phyloP scores from a whole-genome alignment of 2,888 invertebrate species.

The Trichogramma evanescens region DNA sequence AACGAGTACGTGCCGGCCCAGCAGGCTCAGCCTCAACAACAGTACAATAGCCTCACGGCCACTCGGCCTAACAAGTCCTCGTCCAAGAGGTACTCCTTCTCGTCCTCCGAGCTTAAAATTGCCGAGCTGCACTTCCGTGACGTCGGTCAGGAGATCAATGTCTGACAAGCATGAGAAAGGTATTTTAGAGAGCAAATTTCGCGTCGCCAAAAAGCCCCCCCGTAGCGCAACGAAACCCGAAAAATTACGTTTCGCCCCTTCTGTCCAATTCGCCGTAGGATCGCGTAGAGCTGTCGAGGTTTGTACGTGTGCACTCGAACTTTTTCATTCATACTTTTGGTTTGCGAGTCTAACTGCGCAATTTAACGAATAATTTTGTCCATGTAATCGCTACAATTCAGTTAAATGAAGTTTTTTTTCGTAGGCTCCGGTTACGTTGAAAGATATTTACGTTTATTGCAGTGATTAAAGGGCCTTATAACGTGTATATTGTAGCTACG shows the following conservation, averaged over 20 bases:
- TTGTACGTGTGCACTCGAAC: not conserved
- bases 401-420: too few relatives aligned
- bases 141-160: slow-evolving; percentile 62
- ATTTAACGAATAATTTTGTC: not conserved
- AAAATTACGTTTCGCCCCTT: not conserved
- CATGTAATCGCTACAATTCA: too few relatives aligned
- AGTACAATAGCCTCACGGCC: slow-evolving; percentile 21
- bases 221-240: not conserved
- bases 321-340: too few relatives aligned
- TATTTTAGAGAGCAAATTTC: not conserved
- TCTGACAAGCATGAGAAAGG: slow-evolving; percentile 45
- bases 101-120: slow-evolving; percentile 36
- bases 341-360: not conserved
- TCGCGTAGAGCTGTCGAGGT: not conserved
- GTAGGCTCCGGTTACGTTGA: too few relatives aligned
- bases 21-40: slow-evolving; percentile 22
- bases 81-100: slow-evolving; percentile 27
- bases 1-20: slow-evolving; percentile 24
- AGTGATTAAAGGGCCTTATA: too few relatives aligned
- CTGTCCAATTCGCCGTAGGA: too few relatives aligned
- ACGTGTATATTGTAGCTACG: too few relatives aligned
- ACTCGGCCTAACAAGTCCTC: slow-evolving; percentile 25
- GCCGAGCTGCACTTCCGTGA: slow-evolving; percentile 62
- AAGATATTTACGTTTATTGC: too few relatives aligned
- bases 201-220: not conserved